Base-by-base conservation (phyloP, 2,113 vertebrate genomes). In the Neoarius graeffei region DNA sequence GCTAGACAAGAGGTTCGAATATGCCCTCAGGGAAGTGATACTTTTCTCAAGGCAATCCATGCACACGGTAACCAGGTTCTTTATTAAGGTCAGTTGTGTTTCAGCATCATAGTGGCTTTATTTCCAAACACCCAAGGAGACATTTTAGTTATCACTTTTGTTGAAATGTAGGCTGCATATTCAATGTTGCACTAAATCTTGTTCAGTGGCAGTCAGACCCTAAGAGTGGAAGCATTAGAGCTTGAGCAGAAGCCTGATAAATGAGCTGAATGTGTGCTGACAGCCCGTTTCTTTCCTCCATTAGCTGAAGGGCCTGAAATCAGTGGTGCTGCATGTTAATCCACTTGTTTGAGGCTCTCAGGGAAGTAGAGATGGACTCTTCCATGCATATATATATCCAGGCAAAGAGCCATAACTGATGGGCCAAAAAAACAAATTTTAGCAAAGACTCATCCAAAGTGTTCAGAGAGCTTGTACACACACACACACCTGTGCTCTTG, bases 161-260 rank as follows among this genome's bases (percentile, higher is more conserved):
- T 23, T 30, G 25, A 82, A 60, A 82, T 82, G 57, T 62, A 62
- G 57, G 80, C 35, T 2, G 20, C 42, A 20, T 82, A 82, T 62
- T 82, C 80, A 62, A 62, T 19, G 50, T 54, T 56, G 83, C 67
- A 74, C 52, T 85, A 73, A 85, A 85, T 85, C 54, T 74, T 85
- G 83, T 54, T 69, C 59, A 80, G 57, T 59, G 64, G 77, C 66
- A 59, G 57, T 87, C 82, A 9, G 67, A 25, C 88, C 84, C 80
- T 10, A 52, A 48, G 85, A 76, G 66, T 59, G 64, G 25, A 64
- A 60, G 19, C 35, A 71, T 74, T 83, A 85, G 85, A 64, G 85
- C 48, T 85, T 11, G 48, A 80, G 88, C 66, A 89, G 73, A 86
- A 71, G 85, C 71, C 81, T 84, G 88, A 84, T 84, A 86, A 89